Evolutionary conservation across 35 echinoderm and acorn worm genomes (phyloP), one percentile per base, ranked within the genome.

Genomic region (Amphiura filiformis): DNA sequence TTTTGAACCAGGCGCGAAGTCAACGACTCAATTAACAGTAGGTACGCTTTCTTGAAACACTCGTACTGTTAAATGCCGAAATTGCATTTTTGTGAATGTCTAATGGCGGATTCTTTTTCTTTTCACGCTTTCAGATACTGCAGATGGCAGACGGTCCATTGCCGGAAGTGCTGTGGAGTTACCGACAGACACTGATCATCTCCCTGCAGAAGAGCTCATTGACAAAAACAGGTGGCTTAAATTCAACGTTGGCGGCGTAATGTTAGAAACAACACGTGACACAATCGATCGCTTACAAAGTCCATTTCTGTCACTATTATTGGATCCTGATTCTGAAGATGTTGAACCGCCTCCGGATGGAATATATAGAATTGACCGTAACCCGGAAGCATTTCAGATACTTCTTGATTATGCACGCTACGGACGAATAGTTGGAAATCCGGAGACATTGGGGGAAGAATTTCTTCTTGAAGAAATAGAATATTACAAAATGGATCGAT

Each of bases 181-280:
- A n/a, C 87, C 90, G 2, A 87, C 81, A 38, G 90, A 96, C 12
- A 93, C 93, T 11, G 35, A 85, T 14, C 90, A 89, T 75, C 82
- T 92, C 0, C 94, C 90, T 0, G 83, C 82, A n/a, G 82, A 87
- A 28, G 65, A 84, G 36, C 82, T 96, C 65, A 44, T 89, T 23
- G 90, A 96, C 37, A 82, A 88, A 22, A 56, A 79, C 26, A 22
- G 86, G 37, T 96, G 94, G 94, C 7, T 96, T 0, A 84, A 87
- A 76, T 89, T 96, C 32, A 96, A 96, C 75, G 82, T 96, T n/a
- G 94, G 94, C 0, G 94, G 94, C 28, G 78, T 65, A 23, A 87
- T 92, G 78, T 56, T 96, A 31, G 94, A 96, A 82, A 96, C 90
- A 36, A 89, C 87, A 0, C 42, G 90, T 15, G 90, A 82, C 12